These are phyloP conservation scores for Clarias fuscus DNA, from an alignment of 2,797 vertebrate genomes.

Conservation along the genomic window DNA sequence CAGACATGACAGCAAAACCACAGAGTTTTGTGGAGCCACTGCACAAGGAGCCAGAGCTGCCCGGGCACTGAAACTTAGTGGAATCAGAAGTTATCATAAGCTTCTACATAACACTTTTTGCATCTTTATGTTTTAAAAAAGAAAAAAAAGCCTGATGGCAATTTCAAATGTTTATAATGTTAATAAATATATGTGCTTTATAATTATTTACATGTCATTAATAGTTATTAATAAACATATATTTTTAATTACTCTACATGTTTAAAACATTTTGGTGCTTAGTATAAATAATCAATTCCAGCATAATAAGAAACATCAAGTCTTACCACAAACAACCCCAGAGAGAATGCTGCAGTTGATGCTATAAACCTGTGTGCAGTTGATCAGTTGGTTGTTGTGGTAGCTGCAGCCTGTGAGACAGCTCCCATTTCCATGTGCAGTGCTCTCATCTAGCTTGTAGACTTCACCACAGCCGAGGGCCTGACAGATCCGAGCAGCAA, in stretches of 20 bases:
- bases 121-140: neutral
- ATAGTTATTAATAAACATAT: neutral
- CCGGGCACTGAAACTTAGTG: neutral
- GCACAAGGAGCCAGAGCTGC: too few relatives aligned
- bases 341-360: slow-evolving; percentile 30
- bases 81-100: neutral
- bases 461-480: slow-evolving; percentile 43
- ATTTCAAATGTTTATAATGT: neutral
- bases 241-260: neutral
- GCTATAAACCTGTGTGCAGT: slow-evolving; percentile 18
- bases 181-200: neutral
- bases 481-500: slow-evolving; percentile 37
- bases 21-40: too few relatives aligned
- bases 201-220: neutral
- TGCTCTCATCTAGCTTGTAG: neutral
- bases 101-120: neutral
- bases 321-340: slow-evolving; percentile 47
- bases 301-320: neutral
- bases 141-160: neutral
- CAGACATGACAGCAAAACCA: too few relatives aligned
- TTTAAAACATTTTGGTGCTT: neutral
- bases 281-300: neutral
- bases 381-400: slow-evolving; percentile 26
- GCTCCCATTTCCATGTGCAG: slow-evolving; percentile 22
- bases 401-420: slow-evolving; percentile 48